Evolutionary conservation across 2,888 invertebrate genomes (phyloP).

Genomic region (Itoplectis maculator): DNA sequence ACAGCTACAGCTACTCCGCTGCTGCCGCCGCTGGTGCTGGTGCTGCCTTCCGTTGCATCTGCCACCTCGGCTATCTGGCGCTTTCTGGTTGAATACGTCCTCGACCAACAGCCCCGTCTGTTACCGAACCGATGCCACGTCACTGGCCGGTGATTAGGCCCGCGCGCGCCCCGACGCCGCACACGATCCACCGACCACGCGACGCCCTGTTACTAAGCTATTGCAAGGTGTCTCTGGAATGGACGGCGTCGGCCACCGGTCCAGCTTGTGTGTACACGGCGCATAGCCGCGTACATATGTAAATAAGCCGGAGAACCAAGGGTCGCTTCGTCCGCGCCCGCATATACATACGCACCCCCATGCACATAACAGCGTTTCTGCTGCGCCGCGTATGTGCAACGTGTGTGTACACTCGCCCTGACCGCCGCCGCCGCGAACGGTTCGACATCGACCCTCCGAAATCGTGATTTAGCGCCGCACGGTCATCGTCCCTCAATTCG

Average conservation of each 20-base stretch:
- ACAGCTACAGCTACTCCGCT: conserved; percentile 51
- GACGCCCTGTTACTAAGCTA: conserved; percentile 58
- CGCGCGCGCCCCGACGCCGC: conserved; percentile 56
- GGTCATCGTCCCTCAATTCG: conserved; percentile 47
- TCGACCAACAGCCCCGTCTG: conserved; percentile 71
- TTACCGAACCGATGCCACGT: conserved; percentile 76
- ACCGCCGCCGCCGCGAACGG: conserved; percentile 4
- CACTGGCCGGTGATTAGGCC: conserved; percentile 71
- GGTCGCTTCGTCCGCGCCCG: conserved; percentile 40
- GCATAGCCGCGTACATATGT: background rate
- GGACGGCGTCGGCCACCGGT: conserved; percentile 55
- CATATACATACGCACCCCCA: conserved; percentile 37
- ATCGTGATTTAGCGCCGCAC: conserved; percentile 50
- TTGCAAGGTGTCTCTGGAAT: conserved; percentile 65
- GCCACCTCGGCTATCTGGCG: conserved; percentile 70
- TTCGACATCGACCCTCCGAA: conserved; percentile 46
- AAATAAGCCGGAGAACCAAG: conserved; percentile 3
- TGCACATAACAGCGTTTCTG: conserved; percentile 32
- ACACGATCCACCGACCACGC: conserved; percentile 56
- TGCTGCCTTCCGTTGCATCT: conserved; percentile 70
- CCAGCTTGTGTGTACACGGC: background rate
- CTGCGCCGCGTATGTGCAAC: conserved; percentile 7
- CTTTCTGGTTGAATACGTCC: conserved; percentile 71
- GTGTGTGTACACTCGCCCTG: conserved; percentile 8
- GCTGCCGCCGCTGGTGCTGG: conserved; percentile 59